phyloP scores from a whole-genome alignment of 2,797 vertebrate genomes.

The Thalassophryne amazonica region DNA sequence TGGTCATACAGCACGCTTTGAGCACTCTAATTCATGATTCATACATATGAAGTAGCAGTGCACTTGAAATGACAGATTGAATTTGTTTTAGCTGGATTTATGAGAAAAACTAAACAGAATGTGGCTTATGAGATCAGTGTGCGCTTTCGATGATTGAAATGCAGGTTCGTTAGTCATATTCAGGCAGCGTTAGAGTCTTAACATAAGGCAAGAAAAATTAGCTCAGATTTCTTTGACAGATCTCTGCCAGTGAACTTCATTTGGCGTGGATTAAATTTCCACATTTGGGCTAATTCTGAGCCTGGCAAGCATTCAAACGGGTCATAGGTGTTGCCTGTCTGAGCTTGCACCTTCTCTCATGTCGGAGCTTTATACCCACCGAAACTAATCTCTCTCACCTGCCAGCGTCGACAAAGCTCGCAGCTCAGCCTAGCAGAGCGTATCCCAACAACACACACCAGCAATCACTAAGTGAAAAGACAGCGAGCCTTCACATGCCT shows the following conservation, averaged over 20 bases:
- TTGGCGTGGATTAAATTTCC: conserved; percentile 24
- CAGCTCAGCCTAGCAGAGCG: conserved; percentile 26
- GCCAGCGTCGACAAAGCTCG: conserved; percentile 52
- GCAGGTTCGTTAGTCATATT: conserved; percentile 31
- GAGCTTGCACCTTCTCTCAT: conserved; percentile 48
- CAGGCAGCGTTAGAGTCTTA: conserved; percentile 32
- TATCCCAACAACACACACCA: conserved; percentile 61
- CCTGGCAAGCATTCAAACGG: conserved; percentile 20
- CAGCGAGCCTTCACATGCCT: conserved; percentile 25
- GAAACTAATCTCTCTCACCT: conserved; percentile 66
- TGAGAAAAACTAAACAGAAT: conserved; percentile 34
- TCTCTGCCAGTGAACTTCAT: conserved; percentile 27
- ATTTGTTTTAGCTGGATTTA: conserved; percentile 19
- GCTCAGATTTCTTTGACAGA: conserved; percentile 38
- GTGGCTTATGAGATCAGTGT: conserved; percentile 36
- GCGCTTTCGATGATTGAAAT: conserved; percentile 28
- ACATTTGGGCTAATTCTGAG: conserved; percentile 7
- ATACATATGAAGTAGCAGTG: conserved; percentile 9
- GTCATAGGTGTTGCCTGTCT: conserved; percentile 46
- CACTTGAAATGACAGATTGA: conserved; percentile 31
- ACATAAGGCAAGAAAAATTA: conserved; percentile 9
- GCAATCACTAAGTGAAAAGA: conserved; percentile 62
- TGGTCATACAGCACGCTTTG: too few relatives aligned
- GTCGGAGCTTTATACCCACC: conserved; percentile 52
- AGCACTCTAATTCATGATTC: too few relatives aligned